A percentile compares a stretch with the other conserved stretches of the same genome.
phyloP scores from a whole-genome alignment of 2,888 invertebrate genomes.

The Oconnorella tubifera region DNA sequence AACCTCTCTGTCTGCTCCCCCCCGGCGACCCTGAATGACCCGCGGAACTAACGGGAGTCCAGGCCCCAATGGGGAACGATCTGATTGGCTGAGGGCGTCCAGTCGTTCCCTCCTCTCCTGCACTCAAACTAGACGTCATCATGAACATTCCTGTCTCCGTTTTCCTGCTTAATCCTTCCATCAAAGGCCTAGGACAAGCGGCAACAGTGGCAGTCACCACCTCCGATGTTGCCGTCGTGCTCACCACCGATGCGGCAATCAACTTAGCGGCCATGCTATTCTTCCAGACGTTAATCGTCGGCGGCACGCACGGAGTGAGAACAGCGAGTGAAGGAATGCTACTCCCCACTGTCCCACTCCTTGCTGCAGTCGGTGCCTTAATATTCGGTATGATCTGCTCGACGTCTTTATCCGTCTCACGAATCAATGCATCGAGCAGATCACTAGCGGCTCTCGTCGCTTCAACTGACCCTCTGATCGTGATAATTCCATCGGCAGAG shows the following conservation, averaged over 20 bases:
- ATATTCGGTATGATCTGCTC: conserved; percentile 39
- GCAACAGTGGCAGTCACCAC: background rate
- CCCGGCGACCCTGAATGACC: conserved; percentile 8
- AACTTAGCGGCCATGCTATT: conserved; percentile 29
- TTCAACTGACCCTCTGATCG: conserved; percentile 90
- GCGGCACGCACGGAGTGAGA: background rate
- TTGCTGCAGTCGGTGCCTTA: conserved; percentile 2
- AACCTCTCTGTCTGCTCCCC: background rate
- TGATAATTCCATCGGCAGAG: conserved; percentile 70
- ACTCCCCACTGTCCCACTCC: background rate
- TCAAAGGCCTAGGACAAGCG: background rate
- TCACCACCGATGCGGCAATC: background rate
- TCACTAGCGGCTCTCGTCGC: conserved; percentile 87
- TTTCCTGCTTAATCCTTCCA: background rate
- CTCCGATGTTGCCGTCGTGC: background rate
- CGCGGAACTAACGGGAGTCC: conserved; percentile 21
- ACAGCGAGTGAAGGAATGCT: background rate
- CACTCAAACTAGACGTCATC: background rate
- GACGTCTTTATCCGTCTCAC: conserved; percentile 75
- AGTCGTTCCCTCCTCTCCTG: background rate
- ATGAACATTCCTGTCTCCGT: background rate
- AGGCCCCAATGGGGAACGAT: conserved; percentile 23
- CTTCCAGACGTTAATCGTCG: conserved; percentile 26
- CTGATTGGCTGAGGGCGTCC: conserved; percentile 8
- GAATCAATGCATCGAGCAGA: conserved; percentile 84